These are phyloP conservation scores for Uromys caudimaculatus DNA, from an alignment of 2,797 vertebrate species.

Conservation along the genomic window DNA sequence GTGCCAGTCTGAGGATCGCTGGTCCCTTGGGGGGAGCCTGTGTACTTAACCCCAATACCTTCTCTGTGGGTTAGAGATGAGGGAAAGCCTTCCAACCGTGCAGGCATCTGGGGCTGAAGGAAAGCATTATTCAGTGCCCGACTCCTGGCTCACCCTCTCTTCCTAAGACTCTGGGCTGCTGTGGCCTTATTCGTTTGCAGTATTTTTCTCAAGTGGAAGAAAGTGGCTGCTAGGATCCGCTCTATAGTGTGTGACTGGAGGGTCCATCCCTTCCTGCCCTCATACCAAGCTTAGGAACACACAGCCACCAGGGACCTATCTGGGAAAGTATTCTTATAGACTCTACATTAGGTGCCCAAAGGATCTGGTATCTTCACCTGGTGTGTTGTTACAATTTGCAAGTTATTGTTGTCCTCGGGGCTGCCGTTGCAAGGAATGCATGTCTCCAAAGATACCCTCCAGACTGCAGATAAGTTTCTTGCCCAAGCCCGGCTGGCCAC, in stretches of 20 bases:
- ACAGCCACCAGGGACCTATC: background rate
- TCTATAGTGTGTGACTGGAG: conserved; percentile 22
- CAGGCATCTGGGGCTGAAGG: conserved; percentile 25
- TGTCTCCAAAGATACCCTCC: conserved; percentile 3
- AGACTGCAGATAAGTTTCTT: background rate
- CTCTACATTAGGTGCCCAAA: background rate
- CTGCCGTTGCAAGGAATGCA: background rate
- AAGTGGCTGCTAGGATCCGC: conserved; percentile 37
- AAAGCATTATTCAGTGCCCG: conserved; percentile 65
- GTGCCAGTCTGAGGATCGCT: background rate
- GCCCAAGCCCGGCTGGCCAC: background rate
- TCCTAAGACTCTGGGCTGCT: conserved; percentile 59
- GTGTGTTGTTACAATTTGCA: conserved; percentile 44
- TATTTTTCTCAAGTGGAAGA: conserved; percentile 55
- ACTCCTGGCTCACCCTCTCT: conserved; percentile 72
- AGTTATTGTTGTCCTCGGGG: background rate
- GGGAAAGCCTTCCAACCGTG: conserved; percentile 14
- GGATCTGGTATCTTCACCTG: conserved; percentile 45
- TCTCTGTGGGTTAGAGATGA: background rate
- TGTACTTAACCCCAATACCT: conserved; percentile 50
- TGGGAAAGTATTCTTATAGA: conserved; percentile 4
- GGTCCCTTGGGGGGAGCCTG: background rate
- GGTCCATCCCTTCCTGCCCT: background rate
- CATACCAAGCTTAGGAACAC: background rate
- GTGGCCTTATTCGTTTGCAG: conserved; percentile 66